Evolutionary conservation across 2,888 invertebrate genomes (phyloP), one percentile per base, ranked within the genome.

Genomic region (Disparrhopalites patrizii): DNA sequence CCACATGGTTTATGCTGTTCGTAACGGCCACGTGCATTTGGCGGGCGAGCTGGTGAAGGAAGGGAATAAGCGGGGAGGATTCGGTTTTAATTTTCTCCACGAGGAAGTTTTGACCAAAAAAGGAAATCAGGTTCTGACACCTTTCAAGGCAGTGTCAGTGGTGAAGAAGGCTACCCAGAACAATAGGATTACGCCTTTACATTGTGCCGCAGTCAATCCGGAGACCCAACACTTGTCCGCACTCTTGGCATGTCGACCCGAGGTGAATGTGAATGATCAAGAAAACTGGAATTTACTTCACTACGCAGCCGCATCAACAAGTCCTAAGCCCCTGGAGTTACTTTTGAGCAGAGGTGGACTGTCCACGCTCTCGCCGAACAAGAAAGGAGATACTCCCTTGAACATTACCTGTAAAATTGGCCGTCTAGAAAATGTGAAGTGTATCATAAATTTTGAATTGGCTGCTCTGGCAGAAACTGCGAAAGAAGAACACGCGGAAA

Each of bases 121-220:
- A 23, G 33, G 27, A 4, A 31, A 43, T 2, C 50, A 55, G 7
- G 62, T 67, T 0, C 63, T 72, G 7, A 64, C 68, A 8, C 66
- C 69, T 5, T 73, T 77, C 47, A 76, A 73, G 43, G 25, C 76
- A 1, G 72, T 74, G 7, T 77, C 77, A 15, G 73, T 76, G 7
- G 54, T 66, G 0, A 77, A 77, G 61, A 77, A 76, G 63, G 67
- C 75, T 5, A 63, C 55, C 15, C 67, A 67, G 7, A 73, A 73
- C 61, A 65, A 67, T 28, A 70, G 81, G 78, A 78, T 83, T 33
- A 82, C 82, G 1, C 83, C 83, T 1, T 69, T 83, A 2, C 83
- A 83, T 74, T 81, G 82, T 74, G 82, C 83, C 15, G 81, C 81
- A 28, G 81, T 83, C 69, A 83, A 83, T 73, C 82, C 82, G 3